phyloP scores from a whole-genome alignment of 35 echinoderm and acorn worm genomes.

The Acanthaster planci region DNA sequence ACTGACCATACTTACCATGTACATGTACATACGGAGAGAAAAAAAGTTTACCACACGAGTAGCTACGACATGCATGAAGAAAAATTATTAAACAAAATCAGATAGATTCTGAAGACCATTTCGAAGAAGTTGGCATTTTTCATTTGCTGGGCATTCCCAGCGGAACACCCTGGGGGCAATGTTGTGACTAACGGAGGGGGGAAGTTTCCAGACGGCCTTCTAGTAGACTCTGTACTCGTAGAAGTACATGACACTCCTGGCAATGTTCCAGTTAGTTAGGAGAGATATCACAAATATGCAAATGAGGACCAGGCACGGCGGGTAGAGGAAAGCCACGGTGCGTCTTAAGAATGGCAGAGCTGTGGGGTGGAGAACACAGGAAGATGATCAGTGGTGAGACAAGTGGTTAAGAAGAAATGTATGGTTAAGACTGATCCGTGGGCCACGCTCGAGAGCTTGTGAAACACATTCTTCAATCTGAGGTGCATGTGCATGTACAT shows the following conservation, averaged over 20 bases:
- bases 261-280: constrained; percentile 56
- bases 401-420: constrained; percentile 1
- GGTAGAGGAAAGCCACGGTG: constrained; percentile 75
- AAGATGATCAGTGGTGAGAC: not conserved
- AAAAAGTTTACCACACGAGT: too few relatives aligned
- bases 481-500: not conserved
- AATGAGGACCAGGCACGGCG: constrained; percentile 55
- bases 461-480: not conserved
- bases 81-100: too few relatives aligned
- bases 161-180: too few relatives aligned
- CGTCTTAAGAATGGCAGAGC: constrained; percentile 79
- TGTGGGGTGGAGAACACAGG: constrained; percentile 25
- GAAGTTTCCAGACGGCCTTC: not conserved
- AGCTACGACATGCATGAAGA: too few relatives aligned
- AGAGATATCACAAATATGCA: constrained; percentile 52
- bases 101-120: too few relatives aligned
- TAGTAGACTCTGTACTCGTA: constrained; percentile 70
- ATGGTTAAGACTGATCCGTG: not conserved
- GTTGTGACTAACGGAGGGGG: too few relatives aligned
- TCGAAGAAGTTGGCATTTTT: too few relatives aligned
- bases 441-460: not conserved
- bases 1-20: too few relatives aligned
- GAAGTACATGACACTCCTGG: constrained; percentile 60
- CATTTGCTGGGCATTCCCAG: too few relatives aligned
- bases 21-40: too few relatives aligned